A percentile compares a stretch with the other conserved stretches of the same genome.
Conservation (phyloP, 2,888 invertebrate species). For the Pegoplata infirma region DNA sequence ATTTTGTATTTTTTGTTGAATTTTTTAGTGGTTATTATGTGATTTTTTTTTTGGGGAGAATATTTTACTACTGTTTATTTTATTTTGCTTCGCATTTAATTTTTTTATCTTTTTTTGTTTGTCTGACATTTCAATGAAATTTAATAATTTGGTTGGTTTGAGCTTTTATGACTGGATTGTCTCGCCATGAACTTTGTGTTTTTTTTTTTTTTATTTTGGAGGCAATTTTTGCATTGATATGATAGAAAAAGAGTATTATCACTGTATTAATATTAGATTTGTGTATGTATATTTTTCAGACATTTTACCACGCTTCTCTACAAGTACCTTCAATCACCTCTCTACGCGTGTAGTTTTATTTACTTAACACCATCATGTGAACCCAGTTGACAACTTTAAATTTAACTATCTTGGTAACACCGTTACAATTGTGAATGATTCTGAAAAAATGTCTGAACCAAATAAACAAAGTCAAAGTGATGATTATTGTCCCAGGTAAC, state of each 20-base stretch:
- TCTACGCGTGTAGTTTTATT: not conserved
- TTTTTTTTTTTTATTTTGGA: not conserved
- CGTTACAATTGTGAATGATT: too few relatives aligned
- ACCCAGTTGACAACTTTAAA: too few relatives aligned
- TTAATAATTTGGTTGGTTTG: conserved; percentile 6
- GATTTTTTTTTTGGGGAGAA: not conserved
- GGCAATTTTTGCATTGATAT: too few relatives aligned
- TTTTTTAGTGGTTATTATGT: not conserved
- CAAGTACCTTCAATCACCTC: too few relatives aligned
- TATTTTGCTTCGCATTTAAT: not conserved
- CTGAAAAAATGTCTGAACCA: too few relatives aligned
- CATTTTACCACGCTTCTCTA: not conserved
- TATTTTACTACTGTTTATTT: not conserved
- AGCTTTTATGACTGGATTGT: conserved; percentile 6
- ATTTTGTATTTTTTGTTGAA: not conserved
- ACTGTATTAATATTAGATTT: not conserved
- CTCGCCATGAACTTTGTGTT: conserved; percentile 1
- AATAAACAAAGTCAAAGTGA: too few relatives aligned
- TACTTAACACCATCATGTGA: not conserved
- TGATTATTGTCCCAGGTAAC: too few relatives aligned
- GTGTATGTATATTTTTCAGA: too few relatives aligned
- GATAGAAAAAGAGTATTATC: not conserved
- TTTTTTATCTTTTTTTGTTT: not conserved
- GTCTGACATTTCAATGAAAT: not conserved
- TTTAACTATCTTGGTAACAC: too few relatives aligned